Base-by-base conservation (phyloP, 2,888 invertebrate genomes). In the Ectobius pallidus region DNA sequence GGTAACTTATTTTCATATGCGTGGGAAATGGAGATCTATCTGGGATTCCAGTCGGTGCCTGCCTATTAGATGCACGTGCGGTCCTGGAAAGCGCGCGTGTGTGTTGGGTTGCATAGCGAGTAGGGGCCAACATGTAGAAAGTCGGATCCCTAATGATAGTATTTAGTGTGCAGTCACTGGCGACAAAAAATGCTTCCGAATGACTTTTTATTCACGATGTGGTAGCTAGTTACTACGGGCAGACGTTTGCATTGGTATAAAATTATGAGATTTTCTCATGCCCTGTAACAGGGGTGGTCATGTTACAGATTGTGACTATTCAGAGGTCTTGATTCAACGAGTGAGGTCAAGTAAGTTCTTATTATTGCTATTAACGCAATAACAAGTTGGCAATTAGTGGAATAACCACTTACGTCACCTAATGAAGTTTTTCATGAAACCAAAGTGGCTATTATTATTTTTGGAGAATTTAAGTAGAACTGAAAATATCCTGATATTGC, bases 21-120 rank as follows among this genome's bases (percentile, higher is more conserved):
- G 52, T 52, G 25, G 11, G 14, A 52, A 25, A 52, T 6, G 9
- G 25, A 52, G 2, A 52, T 52, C 39, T 25, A 52, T 20, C 44
- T 46, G 27, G 49, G 27, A 46, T 63, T 49, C 71, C 39, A 11
- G 69, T 34, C 63, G 30, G n/a, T 39, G 25, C 44, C 61, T 20
- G 65, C 63, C 71, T 65, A 71, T 71, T 71, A 71, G 11, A 63
- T 65, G 71, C 71, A 71, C 71, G 71, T 71, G 71, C 63, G 63
- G 42, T 46, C 32, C 49, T 9, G 42, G 25, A 63, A 27, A 18
- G 32, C 49, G 62, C 18, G 46, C 32, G 42, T 69, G 63, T n/a
- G n/a, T 46, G 42, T 49, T 42, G 62, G 20, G 46, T 27, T 65
- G 71, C 71, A 71, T 71, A 71, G 44, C 63, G 71, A 71, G 63